phyloP scores from a whole-genome alignment of 1,140 invertebrate genomes.

The Dolichoris vasculosae region DNA sequence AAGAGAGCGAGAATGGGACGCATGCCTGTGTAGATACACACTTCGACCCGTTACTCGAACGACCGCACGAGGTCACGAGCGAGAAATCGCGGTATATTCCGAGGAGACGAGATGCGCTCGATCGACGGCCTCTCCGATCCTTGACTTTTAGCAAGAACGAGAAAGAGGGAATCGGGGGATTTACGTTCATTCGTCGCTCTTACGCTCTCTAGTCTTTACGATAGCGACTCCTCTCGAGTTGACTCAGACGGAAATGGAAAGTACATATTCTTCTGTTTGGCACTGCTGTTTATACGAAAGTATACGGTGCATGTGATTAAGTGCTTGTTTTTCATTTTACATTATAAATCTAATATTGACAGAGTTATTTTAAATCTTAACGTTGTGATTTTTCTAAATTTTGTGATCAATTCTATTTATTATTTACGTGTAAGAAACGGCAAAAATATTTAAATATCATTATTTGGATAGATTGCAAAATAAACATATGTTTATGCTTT shows the following conservation, averaged over 20 bases:
- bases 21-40: neutral
- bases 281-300: neutral
- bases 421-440: neutral
- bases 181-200: constrained; percentile 45
- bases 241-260: constrained; percentile 12
- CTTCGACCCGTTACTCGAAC: constrained; percentile 15
- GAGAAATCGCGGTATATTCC: neutral
- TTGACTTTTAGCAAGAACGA: constrained; percentile 43
- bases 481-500: neutral
- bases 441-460: neutral
- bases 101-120: constrained; percentile 6
- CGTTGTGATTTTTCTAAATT: no score
- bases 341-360: neutral
- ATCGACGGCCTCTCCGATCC: constrained; percentile 34
- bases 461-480: neutral
- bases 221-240: neutral
- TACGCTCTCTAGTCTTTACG: neutral
- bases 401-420: neutral
- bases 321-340: neutral
- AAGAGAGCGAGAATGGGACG: constrained; percentile 5
- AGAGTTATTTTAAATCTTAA: no score
- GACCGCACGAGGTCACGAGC: constrained; percentile 49
- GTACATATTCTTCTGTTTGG: neutral
- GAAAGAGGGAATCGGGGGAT: neutral
- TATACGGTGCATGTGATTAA: neutral